Evolutionary conservation across 2,113 vertebrate species (phyloP).

Genomic region (Atlantisia rogersi): DNA sequence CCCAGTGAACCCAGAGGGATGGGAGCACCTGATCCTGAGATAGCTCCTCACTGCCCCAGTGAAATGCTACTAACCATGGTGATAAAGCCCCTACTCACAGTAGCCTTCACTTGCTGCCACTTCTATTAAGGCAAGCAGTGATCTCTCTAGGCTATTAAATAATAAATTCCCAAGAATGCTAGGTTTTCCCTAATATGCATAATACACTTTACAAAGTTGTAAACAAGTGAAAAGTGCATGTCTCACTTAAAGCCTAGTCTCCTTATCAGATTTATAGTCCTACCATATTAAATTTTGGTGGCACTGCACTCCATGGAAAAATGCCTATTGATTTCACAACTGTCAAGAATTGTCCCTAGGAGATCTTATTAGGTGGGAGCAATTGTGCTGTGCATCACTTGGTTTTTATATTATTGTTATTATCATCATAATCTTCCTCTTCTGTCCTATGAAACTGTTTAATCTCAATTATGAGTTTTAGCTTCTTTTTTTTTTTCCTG

Average conservation of each 20-base stretch:
- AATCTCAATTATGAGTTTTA: too few species aligned
- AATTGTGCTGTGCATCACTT: too few species aligned
- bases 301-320: background rate
- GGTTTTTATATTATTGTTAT: too few species aligned
- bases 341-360: background rate
- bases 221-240: background rate
- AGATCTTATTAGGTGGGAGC: background rate
- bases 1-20: background rate
- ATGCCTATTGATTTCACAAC: background rate
- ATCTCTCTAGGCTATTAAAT: background rate
- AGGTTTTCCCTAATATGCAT: background rate
- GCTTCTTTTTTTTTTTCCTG: too few species aligned
- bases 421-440: too few species aligned
- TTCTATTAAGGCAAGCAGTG: background rate
- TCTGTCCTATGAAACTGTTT: too few species aligned
- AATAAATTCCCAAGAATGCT: background rate
- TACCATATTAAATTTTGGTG: background rate
- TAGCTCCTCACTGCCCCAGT: background rate
- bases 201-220: background rate
- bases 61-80: fast-evolving
- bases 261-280: background rate
- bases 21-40: background rate
- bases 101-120: background rate
- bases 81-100: background rate
- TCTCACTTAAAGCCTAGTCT: background rate